A percentile compares a stretch with the other conserved stretches of the same genome.
Conservation (phyloP, 2,888 invertebrate species). For the Epistrophella euchroma region DNA sequence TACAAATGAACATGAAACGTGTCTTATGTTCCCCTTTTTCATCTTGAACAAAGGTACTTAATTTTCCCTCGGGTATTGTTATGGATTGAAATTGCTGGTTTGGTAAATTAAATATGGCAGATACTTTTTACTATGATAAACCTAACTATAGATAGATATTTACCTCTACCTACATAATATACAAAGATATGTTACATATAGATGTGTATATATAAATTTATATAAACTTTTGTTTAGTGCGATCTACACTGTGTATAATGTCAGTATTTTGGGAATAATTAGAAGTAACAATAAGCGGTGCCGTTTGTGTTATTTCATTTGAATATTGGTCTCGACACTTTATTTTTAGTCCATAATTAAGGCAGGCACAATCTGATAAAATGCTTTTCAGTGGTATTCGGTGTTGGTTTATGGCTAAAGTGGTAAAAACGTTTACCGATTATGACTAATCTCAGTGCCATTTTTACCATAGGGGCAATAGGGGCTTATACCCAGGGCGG, state of each 20-base stretch:
- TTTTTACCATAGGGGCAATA: too few relatives aligned
- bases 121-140: background rate
- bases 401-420: background rate
- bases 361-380: constrained; percentile 1
- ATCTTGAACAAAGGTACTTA: background rate
- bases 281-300: constrained; percentile 65
- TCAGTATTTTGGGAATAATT: constrained; percentile 54
- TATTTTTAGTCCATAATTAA: background rate
- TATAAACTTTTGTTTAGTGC: background rate
- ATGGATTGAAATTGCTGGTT: background rate
- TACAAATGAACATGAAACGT: background rate
- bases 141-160: too few relatives aligned
- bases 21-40: background rate
- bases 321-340: background rate
- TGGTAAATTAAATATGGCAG: background rate
- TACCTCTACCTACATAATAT: too few relatives aligned
- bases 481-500: too few relatives aligned
- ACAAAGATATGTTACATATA: too few relatives aligned
- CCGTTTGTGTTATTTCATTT: background rate
- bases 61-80: background rate
- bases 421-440: constrained; percentile 47
- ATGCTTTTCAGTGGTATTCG: background rate
- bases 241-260: background rate
- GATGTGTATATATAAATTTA: background rate
- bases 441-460: too few relatives aligned